Conservation (phyloP, 2,888 invertebrate genomes). For the Drosophila vallismaia region DNA sequence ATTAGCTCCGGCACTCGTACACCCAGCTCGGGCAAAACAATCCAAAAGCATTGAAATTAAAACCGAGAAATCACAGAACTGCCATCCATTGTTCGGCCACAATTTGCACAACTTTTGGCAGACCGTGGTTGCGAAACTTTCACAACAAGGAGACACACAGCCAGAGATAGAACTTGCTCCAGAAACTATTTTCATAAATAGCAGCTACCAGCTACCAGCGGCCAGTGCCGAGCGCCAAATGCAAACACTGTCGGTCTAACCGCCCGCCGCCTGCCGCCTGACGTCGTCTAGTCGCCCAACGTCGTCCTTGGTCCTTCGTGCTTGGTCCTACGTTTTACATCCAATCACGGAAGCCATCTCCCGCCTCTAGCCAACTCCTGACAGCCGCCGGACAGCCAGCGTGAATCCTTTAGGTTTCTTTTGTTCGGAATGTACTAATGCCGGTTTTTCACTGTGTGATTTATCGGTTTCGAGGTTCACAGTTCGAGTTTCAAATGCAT, state of each 20-base stretch:
- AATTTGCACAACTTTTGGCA: conserved; percentile 74
- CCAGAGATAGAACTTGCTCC: conserved; percentile 46
- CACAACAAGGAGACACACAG: conserved; percentile 32
- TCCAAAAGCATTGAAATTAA: conserved; percentile 64
- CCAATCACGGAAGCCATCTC: conserved; percentile 21
- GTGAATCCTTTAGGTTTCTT: conserved; percentile 77
- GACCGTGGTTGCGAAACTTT: conserved; percentile 71
- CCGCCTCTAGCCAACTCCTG: conserved; percentile 43
- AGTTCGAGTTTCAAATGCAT: conserved; percentile 80
- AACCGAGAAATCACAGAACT: conserved; percentile 68
- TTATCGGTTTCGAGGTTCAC: conserved; percentile 79
- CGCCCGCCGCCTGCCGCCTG: conserved; percentile 10
- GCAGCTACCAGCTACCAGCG: conserved; percentile 25
- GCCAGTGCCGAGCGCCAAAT: conserved; percentile 50
- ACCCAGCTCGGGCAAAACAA: conserved; percentile 36
- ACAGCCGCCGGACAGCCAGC: conserved; percentile 55
- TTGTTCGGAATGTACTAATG: conserved; percentile 75
- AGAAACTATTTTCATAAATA: conserved; percentile 75
- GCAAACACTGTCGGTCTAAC: conserved; percentile 35
- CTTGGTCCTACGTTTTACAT: not conserved
- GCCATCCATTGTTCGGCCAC: conserved; percentile 65
- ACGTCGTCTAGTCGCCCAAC: conserved; percentile 37
- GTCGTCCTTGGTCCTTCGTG: conserved; percentile 12
- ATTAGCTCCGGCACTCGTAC: conserved; percentile 51
- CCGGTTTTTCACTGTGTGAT: conserved; percentile 80